Conservation (phyloP, 2,113 vertebrate species). For the Leuciscus idus region DNA sequence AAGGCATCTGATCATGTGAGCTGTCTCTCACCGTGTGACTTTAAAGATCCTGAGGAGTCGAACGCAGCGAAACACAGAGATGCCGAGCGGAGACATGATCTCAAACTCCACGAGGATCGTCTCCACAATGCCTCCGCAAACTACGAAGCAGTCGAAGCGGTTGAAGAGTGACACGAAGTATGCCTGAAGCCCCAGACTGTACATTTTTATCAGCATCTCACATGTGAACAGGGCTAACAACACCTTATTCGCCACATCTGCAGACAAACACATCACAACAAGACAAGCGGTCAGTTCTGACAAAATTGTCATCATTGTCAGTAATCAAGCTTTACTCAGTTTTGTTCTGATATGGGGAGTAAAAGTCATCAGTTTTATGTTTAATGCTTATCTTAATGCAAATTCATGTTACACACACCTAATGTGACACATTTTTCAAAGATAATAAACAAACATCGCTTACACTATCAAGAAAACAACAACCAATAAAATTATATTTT, state of each 20-base stretch:
- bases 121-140: conserved; percentile 95
- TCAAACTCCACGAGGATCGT: conserved; percentile 96
- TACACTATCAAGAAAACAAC: too few species aligned
- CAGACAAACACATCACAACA: background rate
- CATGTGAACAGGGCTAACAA: conserved; percentile 95
- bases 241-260: conserved; percentile 97
- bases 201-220: conserved; percentile 99
- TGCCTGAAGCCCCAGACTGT: conserved; percentile 96
- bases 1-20: background rate
- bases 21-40: conserved; percentile 89
- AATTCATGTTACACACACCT: too few species aligned
- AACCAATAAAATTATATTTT: too few species aligned
- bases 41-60: conserved; percentile 97
- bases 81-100: conserved; percentile 96
- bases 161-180: conserved; percentile 99
- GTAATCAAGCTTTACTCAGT: background rate
- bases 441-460: too few species aligned
- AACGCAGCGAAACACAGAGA: conserved; percentile 97
- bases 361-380: too few species aligned
- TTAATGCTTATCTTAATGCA: too few species aligned
- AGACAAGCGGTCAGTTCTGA: background rate
- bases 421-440: too few species aligned
- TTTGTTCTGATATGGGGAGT: background rate
- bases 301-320: background rate
- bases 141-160: conserved; percentile 98